These are phyloP conservation scores for Nomada hirtipes DNA, from an alignment of 2,888 invertebrate genomes.

Conservation along the genomic window DNA sequence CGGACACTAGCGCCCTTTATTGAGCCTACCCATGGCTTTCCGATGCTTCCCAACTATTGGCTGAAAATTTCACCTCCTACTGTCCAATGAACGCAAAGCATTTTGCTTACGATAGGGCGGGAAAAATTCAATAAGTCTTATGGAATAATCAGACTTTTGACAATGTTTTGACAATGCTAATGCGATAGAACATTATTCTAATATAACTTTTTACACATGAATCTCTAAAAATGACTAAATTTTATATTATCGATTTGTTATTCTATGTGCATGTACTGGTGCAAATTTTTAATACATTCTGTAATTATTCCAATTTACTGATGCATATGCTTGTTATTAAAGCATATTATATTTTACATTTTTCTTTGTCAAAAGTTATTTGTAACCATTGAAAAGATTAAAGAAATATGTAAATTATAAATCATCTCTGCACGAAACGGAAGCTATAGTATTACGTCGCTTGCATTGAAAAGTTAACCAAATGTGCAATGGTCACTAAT, in stretches of 20 bases:
- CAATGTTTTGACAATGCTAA: not conserved
- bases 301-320: not conserved
- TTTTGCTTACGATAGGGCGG: slow-evolving; percentile 6
- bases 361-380: not conserved
- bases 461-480: slow-evolving; percentile 34
- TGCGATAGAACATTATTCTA: not conserved
- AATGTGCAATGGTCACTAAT: not conserved
- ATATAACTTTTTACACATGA: not conserved
- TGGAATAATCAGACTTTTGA: not conserved
- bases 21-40: slow-evolving; percentile 73
- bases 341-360: not conserved
- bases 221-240: not conserved
- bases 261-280: not conserved
- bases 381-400: not conserved
- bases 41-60: slow-evolving; percentile 47
- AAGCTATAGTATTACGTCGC: not conserved
- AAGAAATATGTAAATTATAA: not conserved
- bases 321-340: not conserved
- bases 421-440: not conserved
- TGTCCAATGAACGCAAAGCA: slow-evolving; percentile 42
- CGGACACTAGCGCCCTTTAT: slow-evolving; percentile 81
- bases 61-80: slow-evolving; percentile 13
- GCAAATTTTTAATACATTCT: not conserved
- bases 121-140: slow-evolving; percentile 38
- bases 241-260: not conserved